Conservation (phyloP, 2,888 invertebrate species). For the Chymomyza caudatula region DNA sequence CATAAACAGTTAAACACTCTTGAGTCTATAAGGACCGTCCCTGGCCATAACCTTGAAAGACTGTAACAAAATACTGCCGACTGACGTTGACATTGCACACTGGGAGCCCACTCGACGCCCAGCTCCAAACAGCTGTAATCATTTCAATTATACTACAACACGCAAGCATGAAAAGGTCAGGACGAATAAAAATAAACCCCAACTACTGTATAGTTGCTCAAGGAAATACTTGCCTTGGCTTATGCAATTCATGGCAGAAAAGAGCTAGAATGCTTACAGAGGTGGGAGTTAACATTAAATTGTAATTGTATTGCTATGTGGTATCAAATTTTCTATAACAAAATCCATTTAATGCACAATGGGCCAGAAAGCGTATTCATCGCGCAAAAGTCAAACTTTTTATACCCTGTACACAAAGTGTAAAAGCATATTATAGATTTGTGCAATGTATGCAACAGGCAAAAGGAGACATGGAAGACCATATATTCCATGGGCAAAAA, state of each 20-base stretch:
- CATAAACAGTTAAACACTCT: constrained; percentile 44
- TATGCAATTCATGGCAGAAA: too few relatives aligned
- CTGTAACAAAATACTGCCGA: neutral
- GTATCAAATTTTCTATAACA: neutral
- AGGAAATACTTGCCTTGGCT: neutral
- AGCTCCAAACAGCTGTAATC: constrained; percentile 3
- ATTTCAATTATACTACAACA: constrained; percentile 15
- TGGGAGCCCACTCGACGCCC: neutral
- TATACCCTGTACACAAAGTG: too few relatives aligned
- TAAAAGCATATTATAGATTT: too few relatives aligned
- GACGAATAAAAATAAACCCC: neutral
- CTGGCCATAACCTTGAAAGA: neutral
- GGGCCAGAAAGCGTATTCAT: neutral
- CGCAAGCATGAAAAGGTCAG: constrained; percentile 12
- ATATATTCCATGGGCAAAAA: too few relatives aligned
- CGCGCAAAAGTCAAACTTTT: neutral
- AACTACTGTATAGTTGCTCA: neutral
- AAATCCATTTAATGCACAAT: neutral
- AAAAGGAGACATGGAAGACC: too few relatives aligned
- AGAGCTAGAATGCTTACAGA: neutral
- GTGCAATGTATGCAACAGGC: too few relatives aligned
- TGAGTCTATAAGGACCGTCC: neutral
- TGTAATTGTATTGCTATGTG: neutral
- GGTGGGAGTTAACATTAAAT: neutral
- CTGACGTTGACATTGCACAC: neutral